Conservation (phyloP, 2,797 vertebrate species). For the Melanotaenia parkinsoni region DNA sequence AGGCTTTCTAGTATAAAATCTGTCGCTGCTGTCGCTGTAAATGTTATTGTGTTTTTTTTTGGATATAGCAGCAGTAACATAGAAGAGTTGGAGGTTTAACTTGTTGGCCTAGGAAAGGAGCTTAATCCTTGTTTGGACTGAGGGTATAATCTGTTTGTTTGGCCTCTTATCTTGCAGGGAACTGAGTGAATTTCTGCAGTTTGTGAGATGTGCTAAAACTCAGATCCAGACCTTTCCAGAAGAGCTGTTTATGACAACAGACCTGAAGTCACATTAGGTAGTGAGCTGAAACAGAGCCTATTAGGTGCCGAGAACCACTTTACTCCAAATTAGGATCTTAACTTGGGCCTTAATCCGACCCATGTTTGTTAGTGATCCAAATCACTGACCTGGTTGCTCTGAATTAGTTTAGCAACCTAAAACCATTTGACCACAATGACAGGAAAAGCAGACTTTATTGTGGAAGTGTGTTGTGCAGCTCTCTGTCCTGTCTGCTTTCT, state of each 20-base stretch:
- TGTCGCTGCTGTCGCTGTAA: not conserved
- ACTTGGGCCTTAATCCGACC: conserved; percentile 46
- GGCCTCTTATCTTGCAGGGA: conserved; percentile 12
- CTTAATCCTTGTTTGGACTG: not conserved
- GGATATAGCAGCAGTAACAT: not conserved
- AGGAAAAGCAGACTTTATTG: conserved; percentile 41
- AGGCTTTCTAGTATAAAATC: not conserved
- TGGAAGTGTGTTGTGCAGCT: conserved; percentile 33
- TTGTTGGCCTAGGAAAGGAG: not conserved
- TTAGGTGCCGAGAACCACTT: conserved; percentile 15
- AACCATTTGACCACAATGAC: conserved; percentile 58
- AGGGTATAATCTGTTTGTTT: conserved; percentile 39
- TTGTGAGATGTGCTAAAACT: not conserved
- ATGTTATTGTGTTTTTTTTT: not conserved
- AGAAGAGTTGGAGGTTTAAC: not conserved
- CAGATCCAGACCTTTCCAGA: conserved; percentile 26
- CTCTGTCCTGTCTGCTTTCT: conserved; percentile 24
- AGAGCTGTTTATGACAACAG: conserved; percentile 21
- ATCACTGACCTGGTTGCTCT: conserved; percentile 47
- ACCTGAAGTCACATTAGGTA: conserved; percentile 19
- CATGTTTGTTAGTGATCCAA: conserved; percentile 36
- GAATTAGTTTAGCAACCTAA: conserved; percentile 33
- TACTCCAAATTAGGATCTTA: conserved; percentile 47
- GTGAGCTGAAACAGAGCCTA: conserved; percentile 17
- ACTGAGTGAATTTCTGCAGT: conserved; percentile 24